Percentiles rank a stretch among this genome's conserved stretches.
Evolutionary conservation across 2,113 vertebrate species (phyloP).

Genomic region (Tragelaphus strepsiceros): DNA sequence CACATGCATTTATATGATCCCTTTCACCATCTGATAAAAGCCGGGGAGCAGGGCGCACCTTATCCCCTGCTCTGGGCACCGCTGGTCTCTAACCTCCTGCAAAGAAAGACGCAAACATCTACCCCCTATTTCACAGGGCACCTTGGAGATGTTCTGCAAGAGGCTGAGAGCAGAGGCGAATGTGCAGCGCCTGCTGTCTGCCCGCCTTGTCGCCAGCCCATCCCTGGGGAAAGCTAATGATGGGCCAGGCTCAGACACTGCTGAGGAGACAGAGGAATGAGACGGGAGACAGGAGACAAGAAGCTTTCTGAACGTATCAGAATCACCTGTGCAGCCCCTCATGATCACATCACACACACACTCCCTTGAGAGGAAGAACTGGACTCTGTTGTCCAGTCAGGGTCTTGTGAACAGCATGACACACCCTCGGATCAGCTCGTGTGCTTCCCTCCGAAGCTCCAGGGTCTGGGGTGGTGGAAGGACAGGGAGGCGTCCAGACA

Average conservation of each 20-base stretch:
- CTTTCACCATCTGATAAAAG: background rate
- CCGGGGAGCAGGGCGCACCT: background rate
- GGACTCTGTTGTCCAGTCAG: background rate
- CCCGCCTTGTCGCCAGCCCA: background rate
- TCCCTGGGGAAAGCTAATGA: background rate
- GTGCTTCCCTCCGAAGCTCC: background rate
- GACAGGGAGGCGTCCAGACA: background rate
- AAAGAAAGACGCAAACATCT: background rate
- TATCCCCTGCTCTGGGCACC: background rate
- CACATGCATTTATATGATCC: background rate
- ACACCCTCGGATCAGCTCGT: accelerated
- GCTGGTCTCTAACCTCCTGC: background rate
- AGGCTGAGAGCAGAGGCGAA: background rate
- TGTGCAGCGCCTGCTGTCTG: background rate
- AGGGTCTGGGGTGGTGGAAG: accelerated
- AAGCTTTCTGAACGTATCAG: background rate
- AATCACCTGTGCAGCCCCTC: background rate
- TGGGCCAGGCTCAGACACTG: background rate
- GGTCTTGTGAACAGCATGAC: background rate
- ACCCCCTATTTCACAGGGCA: background rate
- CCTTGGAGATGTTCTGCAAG: background rate
- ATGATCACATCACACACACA: background rate
- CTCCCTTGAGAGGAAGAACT: background rate
- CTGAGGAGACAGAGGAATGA: background rate
- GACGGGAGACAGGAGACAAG: background rate